Evolutionary conservation across 2,797 vertebrate species (phyloP).

Genomic region (Anabas testudineus): DNA sequence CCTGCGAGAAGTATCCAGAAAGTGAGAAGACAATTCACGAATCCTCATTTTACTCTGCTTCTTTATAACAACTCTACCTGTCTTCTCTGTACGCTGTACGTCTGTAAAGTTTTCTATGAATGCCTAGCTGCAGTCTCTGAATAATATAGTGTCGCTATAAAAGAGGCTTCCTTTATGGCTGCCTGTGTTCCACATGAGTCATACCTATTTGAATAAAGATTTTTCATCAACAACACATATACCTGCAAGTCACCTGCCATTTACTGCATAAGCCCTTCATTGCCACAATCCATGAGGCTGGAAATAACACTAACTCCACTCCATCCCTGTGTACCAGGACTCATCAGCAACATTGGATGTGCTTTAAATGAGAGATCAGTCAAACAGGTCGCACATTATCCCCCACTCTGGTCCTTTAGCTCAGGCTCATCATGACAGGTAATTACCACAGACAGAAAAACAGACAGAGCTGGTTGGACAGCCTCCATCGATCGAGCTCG

Average conservation of each 20-base stretch:
- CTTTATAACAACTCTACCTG: neutral
- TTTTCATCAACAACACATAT: constrained; percentile 11
- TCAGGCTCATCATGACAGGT: constrained; percentile 47
- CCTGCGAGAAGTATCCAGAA: constrained; percentile 7
- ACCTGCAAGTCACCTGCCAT: constrained; percentile 34
- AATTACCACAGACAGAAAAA: constrained; percentile 59
- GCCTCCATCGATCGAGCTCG: constrained; percentile 38
- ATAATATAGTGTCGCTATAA: constrained; percentile 5
- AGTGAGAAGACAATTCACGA: constrained; percentile 13
- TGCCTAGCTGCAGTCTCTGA: constrained; percentile 4
- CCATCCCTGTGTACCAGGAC: constrained; percentile 4
- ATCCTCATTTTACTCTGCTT: constrained; percentile 8
- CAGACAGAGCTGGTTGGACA: constrained; percentile 28
- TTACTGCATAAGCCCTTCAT: constrained; percentile 30
- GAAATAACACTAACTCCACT: constrained; percentile 18
- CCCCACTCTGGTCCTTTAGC: constrained; percentile 13
- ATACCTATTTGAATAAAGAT: neutral
- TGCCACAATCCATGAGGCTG: constrained; percentile 3
- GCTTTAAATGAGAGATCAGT: constrained; percentile 44
- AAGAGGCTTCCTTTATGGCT: neutral
- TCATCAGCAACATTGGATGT: constrained; percentile 38
- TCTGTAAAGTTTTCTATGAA: constrained; percentile 1
- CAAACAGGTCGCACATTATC: constrained; percentile 51
- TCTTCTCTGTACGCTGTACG: constrained; percentile 2
- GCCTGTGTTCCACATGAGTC: neutral